These are phyloP conservation scores for Tetramorium simillimum DNA, from an alignment of 1,140 invertebrate species.

Conservation along the genomic window DNA sequence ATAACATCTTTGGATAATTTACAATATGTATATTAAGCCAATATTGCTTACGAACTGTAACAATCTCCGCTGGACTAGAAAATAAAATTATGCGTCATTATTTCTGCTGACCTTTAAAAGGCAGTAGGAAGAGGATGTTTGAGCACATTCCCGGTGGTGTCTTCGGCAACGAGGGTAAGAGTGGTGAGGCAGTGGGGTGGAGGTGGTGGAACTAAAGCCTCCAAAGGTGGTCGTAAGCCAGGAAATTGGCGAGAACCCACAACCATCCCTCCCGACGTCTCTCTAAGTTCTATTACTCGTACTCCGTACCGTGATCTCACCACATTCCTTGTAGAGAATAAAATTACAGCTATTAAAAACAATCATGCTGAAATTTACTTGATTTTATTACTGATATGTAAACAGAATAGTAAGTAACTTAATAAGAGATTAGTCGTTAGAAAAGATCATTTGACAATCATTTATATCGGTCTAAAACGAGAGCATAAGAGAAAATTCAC, in stretches of 20 bases:
- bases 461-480: background rate
- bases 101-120: constrained; percentile 74
- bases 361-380: background rate
- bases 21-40: constrained; percentile 34
- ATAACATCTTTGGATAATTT: constrained; percentile 17
- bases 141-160: constrained; percentile 83
- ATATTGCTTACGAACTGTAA: constrained; percentile 40
- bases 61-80: background rate
- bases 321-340: constrained; percentile 79
- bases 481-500: constrained; percentile 62
- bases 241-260: constrained; percentile 82
- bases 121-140: constrained; percentile 83
- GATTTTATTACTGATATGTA: constrained; percentile 11
- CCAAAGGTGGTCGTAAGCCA: constrained; percentile 79
- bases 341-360: background rate
- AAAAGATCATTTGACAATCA: background rate
- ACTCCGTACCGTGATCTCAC: constrained; percentile 86
- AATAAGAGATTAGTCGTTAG: background rate
- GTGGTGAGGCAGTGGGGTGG: constrained; percentile 78
- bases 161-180: constrained; percentile 83
- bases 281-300: constrained; percentile 87
- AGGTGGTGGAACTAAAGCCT: constrained; percentile 80
- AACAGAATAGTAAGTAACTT: background rate
- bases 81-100: constrained; percentile 41
- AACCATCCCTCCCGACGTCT: constrained; percentile 81